phyloP scores from a whole-genome alignment of 2,797 vertebrate genomes.

The Gallinago solitaria region DNA sequence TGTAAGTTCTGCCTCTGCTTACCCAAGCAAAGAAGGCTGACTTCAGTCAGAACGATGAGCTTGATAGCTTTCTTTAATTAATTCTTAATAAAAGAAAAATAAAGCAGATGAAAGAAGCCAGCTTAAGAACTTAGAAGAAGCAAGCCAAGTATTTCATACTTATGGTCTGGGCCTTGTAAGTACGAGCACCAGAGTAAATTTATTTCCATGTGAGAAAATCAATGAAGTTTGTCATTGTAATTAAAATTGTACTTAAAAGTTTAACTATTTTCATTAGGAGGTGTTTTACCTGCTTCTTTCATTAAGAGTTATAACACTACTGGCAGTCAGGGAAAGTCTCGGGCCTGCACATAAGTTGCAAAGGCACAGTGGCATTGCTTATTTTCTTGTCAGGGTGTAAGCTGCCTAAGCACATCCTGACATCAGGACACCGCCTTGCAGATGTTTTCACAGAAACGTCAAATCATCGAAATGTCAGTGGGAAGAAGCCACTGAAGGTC shows the following conservation, averaged over 20 bases:
- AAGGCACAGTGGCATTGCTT: background rate
- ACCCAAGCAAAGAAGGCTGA: background rate
- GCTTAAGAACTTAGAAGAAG: background rate
- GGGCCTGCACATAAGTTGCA: background rate
- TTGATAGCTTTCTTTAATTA: slow-evolving; percentile 29
- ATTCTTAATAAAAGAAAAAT: slow-evolving; percentile 14
- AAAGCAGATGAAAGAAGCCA: slow-evolving; percentile 5
- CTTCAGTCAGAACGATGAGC: background rate
- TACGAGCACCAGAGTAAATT: background rate
- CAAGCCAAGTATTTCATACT: slow-evolving; percentile 1
- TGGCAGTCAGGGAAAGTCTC: background rate
- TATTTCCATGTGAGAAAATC: background rate
- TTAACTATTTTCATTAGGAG: background rate
- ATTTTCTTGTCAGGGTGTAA: background rate
- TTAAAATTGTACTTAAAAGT: background rate
- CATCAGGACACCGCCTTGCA: background rate
- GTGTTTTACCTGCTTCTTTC: background rate
- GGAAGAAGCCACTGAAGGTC: background rate
- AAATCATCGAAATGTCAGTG: background rate
- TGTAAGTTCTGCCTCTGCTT: background rate
- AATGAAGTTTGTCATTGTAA: background rate
- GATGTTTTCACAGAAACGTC: background rate
- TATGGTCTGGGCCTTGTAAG: background rate
- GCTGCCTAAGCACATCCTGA: background rate
- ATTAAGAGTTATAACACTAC: background rate